Evolutionary conservation across 53 echinoderm and acorn worm genomes (phyloP).

Genomic region (Zoroaster sp.): DNA sequence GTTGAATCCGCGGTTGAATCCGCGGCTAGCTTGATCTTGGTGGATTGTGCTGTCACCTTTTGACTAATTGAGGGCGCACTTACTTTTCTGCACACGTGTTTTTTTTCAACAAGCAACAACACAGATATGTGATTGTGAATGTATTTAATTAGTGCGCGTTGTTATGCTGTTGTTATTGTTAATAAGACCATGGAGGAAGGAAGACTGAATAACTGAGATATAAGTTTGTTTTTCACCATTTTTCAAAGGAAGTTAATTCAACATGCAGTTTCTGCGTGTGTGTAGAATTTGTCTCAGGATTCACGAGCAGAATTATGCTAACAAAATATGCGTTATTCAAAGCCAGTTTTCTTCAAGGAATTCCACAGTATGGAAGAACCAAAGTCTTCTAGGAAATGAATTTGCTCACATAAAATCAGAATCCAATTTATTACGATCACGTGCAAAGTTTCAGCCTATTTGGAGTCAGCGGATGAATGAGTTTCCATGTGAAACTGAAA

Average conservation of each 20-base stretch:
- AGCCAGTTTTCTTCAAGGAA: not conserved
- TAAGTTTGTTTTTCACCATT: not conserved
- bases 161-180: not conserved
- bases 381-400: not conserved
- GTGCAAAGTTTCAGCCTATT: not conserved
- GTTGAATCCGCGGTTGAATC: too few relatives aligned
- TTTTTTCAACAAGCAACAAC: not conserved
- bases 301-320: not conserved
- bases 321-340: not conserved
- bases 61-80: slow-evolving; percentile 25
- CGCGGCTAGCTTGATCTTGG: too few relatives aligned
- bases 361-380: not conserved
- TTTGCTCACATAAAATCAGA: too few relatives aligned
- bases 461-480: not conserved
- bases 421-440: not conserved
- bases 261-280: slow-evolving; percentile 9
- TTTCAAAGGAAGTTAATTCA: not conserved
- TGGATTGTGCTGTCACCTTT: not conserved
- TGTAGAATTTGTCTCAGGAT: not conserved
- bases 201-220: not conserved
- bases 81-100: not conserved
- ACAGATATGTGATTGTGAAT: too few relatives aligned
- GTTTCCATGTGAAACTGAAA: not conserved
- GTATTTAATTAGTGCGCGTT: too few relatives aligned
- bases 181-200: not conserved